These are phyloP conservation scores for Drosophila funebris DNA, from an alignment of 1,140 invertebrate genomes.

Conservation along the genomic window DNA sequence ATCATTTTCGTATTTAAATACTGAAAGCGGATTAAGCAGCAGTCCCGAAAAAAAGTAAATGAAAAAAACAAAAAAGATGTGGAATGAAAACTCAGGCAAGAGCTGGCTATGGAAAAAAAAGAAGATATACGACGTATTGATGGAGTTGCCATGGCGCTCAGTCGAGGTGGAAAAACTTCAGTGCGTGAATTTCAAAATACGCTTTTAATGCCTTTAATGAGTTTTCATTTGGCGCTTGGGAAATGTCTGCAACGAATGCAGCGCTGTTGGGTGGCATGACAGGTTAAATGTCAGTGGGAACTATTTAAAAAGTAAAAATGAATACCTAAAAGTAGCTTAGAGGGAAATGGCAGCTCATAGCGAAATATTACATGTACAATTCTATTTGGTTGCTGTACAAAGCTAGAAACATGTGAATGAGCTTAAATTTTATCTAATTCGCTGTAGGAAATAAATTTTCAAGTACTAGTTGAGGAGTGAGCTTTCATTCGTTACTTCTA, in stretches of 20 bases:
- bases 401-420: too few species aligned
- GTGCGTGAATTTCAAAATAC: conserved; percentile 58
- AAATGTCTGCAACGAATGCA: conserved; percentile 34
- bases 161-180: conserved; percentile 36
- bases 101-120: conserved; percentile 64
- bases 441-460: too few species aligned
- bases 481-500: too few species aligned
- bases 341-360: too few species aligned
- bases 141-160: conserved; percentile 66
- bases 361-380: too few species aligned
- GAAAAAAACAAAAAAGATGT: conserved; percentile 12
- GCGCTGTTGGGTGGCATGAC: neutral
- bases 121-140: conserved; percentile 64
- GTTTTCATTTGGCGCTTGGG: conserved; percentile 43
- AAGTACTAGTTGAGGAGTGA: too few species aligned
- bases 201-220: conserved; percentile 78
- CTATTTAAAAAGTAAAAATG: conserved; percentile 11
- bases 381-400: too few species aligned
- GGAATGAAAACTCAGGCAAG: conserved; percentile 32
- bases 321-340: conserved; percentile 15
- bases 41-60: neutral
- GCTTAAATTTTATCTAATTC: too few species aligned
- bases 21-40: conserved; percentile 74
- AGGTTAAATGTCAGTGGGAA: conserved; percentile 19
- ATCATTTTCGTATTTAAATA: conserved; percentile 81